Percentiles rank a stretch among this genome's conserved stretches.
These are phyloP conservation scores for Merodon equestris DNA, from an alignment of 2,888 invertebrate genomes.

Conservation along the genomic window DNA sequence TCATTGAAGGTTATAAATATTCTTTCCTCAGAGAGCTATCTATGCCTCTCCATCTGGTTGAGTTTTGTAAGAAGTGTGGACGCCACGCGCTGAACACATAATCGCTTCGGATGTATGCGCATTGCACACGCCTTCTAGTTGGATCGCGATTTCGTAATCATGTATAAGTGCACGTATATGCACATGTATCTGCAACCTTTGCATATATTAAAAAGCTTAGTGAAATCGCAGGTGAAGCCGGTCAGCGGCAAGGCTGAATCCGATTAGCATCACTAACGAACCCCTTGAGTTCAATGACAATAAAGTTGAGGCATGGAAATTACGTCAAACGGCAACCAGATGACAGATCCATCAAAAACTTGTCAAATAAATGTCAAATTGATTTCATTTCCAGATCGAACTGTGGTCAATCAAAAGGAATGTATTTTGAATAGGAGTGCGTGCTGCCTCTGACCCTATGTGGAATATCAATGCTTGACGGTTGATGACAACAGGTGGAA, in stretches of 20 bases:
- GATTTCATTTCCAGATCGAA: conserved; percentile 23
- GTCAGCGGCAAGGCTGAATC: conserved; percentile 25
- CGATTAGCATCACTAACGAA: conserved; percentile 51
- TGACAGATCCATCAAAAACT: conserved; percentile 69
- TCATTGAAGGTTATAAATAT: conserved; percentile 68
- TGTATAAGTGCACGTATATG: neutral
- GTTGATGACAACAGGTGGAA: too few relatives aligned
- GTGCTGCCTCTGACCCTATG: too few relatives aligned
- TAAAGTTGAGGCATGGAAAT: conserved; percentile 56
- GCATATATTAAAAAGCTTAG: neutral
- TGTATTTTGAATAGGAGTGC: too few relatives aligned
- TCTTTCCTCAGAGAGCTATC: conserved; percentile 55
- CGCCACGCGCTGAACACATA: conserved; percentile 63
- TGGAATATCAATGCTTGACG: too few relatives aligned
- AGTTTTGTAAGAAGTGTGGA: conserved; percentile 65
- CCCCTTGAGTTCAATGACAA: conserved; percentile 39
- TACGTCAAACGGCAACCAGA: conserved; percentile 61
- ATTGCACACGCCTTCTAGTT: neutral
- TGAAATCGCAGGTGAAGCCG: conserved; percentile 47
- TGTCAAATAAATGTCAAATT: conserved; percentile 71
- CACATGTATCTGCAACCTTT: neutral
- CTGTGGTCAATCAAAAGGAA: too few relatives aligned
- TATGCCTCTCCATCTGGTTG: conserved; percentile 65
- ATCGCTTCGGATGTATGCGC: conserved; percentile 17
- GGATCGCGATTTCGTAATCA: neutral